Evolutionary conservation across 2,113 vertebrate genomes (phyloP), one percentile per base, ranked within the genome.

Genomic region (Nymphicus hollandicus): DNA sequence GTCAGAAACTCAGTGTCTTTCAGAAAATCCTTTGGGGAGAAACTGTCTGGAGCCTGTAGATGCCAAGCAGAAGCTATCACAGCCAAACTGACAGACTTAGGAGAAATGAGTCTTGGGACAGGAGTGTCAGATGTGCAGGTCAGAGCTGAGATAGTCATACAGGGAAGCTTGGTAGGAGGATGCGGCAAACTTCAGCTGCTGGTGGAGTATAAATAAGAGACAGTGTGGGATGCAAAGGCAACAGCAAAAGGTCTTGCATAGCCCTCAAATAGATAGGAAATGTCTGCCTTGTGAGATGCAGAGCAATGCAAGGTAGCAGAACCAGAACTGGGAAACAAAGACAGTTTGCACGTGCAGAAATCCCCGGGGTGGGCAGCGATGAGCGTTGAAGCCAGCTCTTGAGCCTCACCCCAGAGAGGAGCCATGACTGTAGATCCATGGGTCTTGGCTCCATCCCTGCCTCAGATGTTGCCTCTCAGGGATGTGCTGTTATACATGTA

Each of bases 11-110:
- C 49, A 28, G 18, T 52, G 71, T 94, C 61, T 89, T 78, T 90
- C 20, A 87, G 70, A 84, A 56, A 46, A 78, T 63, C 46, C 95
- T 95, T 79, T 85, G 66, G 87, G 93, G 70, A 87, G 66, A 93
- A 87, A 49, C 89, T 95, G 91, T 80, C 91, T 91, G 72, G 93
- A 88, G 86, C 88, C 85, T 63, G 77, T n/a, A n/a, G 89, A 47
- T 60, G 91, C 81, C 53, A 60, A 70, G 80, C 81, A 81, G 86
- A 70, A 96, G 73, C 72, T 70, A 39, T 83, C 27, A 11, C 52
- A 90, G 89, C 87, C 7, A 2, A 73, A 60, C 86, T 91, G 96
- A 79, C 92, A 94, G 94, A 7, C 60, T 66, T 10, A 4, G 85
- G 94, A 86, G 85, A 41, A 69, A 47, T 27, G 92, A 84, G 56